Evolutionary conservation across 2,113 vertebrate genomes (phyloP), one percentile per base, ranked within the genome.

Genomic region (Alexandromys fortis): DNA sequence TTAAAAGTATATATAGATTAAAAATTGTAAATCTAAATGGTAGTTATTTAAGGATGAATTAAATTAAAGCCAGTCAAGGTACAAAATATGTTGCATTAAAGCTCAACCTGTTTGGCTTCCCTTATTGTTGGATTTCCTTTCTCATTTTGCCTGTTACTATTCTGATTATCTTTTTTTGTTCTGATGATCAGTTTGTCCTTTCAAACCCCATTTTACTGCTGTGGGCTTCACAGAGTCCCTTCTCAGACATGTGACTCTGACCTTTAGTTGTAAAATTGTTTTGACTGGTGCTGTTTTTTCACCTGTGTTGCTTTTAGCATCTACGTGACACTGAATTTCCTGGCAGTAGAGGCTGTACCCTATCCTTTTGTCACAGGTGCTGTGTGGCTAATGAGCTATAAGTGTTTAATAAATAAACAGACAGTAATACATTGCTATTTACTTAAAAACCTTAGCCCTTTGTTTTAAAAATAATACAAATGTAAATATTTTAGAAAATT

Each of bases 351-450:
- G 21, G 16, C 16, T 85, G 12, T 17, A 79, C 45, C 10, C 70
- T 86, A 9, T 52, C 65, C 30, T 92, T 95, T n/a, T 92, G 45
- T 87, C 61, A 67, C 70, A 92, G 42, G 61, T 38, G 47, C 47
- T 92, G 1, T 76, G 17, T 95, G 28, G 38, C n/a, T 52, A 90
- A 35, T 28, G 8, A 12, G 38, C 22, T 86, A 81, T 14, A 61
- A 90, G 42, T 89, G 61, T 90, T 92, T 72, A 90, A 92, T 90
- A 97, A 95, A 87, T 90, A 90, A 96, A 87, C 67, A 90, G 30
- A 24, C 33, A 52, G 26, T 72, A 58, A n/a, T 79, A 79, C 4
- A 68, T 95, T 92, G 38, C 22, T 49, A 24, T 92, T 90, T 92
- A 85, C 92, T 88, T 88, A 73, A 65, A 58, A 61, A 89, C 22